phyloP scores from a whole-genome alignment of 2,888 invertebrate species.

The Stramonita haemastoma region DNA sequence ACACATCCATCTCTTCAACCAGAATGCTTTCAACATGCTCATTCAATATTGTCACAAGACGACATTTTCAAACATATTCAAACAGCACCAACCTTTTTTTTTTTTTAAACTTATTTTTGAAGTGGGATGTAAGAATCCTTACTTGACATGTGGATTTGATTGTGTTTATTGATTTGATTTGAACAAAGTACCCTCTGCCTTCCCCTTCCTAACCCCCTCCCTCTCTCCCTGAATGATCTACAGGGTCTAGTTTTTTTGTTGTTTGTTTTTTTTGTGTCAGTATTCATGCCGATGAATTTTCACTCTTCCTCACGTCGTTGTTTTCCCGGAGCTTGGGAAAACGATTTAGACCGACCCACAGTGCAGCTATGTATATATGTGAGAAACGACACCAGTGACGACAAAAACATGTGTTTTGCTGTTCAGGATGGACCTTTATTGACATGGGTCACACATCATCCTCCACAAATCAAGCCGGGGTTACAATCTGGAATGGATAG shows the following conservation, averaged over 20 bases:
- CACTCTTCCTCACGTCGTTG: background rate
- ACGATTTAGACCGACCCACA: background rate
- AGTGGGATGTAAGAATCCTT: background rate
- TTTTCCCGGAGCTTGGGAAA: background rate
- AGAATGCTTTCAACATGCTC: no score
- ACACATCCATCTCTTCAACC: no score
- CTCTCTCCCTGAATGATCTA: background rate
- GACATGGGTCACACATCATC: background rate
- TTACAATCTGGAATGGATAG: no score
- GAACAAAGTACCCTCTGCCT: background rate
- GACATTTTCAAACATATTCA: no score
- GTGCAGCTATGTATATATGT: conserved; percentile 17
- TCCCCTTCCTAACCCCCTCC: background rate
- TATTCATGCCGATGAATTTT: background rate
- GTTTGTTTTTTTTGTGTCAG: background rate
- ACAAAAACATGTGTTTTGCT: background rate
- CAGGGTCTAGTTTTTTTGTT: background rate
- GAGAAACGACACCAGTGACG: background rate
- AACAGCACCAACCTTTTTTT: no score
- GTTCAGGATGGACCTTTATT: background rate
- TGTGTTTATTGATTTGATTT: background rate
- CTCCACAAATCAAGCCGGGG: no score
- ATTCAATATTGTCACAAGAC: no score
- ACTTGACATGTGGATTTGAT: background rate
- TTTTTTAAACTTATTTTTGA: background rate